Conservation (phyloP, 1,140 invertebrate species). For the Magallana ariakensis region DNA sequence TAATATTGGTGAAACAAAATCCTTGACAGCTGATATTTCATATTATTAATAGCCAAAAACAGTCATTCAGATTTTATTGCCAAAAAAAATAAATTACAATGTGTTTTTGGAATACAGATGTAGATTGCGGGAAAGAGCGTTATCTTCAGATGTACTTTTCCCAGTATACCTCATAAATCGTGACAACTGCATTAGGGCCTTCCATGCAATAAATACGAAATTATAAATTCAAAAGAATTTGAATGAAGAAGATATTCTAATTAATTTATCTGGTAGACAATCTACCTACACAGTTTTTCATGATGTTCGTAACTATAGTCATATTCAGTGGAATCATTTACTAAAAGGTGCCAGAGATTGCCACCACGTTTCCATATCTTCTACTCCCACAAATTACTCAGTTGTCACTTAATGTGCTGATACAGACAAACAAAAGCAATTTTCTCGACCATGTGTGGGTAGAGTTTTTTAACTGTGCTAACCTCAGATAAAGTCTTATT, state of each 20-base stretch:
- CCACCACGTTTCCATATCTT: no score
- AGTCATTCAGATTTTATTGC: background rate
- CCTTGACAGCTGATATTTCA: background rate
- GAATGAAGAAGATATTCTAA: slow-evolving; percentile 14
- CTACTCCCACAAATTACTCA: no score
- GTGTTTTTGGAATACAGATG: background rate
- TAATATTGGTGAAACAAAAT: background rate
- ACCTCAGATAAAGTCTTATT: no score
- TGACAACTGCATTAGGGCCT: slow-evolving; percentile 25
- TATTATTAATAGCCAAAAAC: background rate
- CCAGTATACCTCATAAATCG: background rate
- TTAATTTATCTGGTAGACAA: background rate
- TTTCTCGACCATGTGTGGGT: no score
- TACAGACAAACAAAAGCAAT: no score
- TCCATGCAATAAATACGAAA: slow-evolving; percentile 7
- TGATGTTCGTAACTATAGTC: background rate
- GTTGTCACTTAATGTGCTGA: no score
- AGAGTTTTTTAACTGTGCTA: no score
- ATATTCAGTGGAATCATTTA: no score
- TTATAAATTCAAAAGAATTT: background rate
- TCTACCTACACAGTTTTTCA: slow-evolving; percentile 13
- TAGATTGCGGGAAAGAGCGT: background rate
- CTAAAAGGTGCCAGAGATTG: no score
- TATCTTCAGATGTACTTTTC: background rate
- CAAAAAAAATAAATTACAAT: background rate